Conservation (phyloP, 2,113 vertebrate species). For the Arizona elegans region DNA sequence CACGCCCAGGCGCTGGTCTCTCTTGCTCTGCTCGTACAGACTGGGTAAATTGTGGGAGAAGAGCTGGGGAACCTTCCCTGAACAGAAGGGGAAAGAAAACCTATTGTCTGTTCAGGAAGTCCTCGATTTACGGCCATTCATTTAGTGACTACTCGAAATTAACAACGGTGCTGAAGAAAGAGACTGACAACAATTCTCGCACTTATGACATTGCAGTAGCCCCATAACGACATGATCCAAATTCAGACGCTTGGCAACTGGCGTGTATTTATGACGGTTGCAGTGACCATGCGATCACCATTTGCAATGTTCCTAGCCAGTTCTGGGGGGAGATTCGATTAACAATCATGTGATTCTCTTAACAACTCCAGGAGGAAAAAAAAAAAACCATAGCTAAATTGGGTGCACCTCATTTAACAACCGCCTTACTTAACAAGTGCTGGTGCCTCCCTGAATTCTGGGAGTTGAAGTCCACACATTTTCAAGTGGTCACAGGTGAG, state of each 20-base stretch:
- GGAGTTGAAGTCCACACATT: neutral
- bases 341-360: no score
- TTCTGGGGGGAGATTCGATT: no score
- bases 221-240: neutral
- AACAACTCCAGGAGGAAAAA: no score
- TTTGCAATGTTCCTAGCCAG: neutral
- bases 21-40: conserved; percentile 78
- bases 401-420: neutral
- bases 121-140: neutral
- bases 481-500: neutral
- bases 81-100: neutral
- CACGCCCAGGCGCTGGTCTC: conserved; percentile 74
- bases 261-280: neutral
- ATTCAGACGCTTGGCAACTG: neutral
- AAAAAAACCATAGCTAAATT: no score
- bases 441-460: neutral
- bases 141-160: neutral
- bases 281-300: neutral
- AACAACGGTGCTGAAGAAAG: neutral
- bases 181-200: neutral
- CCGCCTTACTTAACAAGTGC: neutral
- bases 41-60: conserved; percentile 84
- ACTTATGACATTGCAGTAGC: neutral
- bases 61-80: conserved; percentile 86
- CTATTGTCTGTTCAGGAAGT: neutral